Evolutionary conservation across 92 coral and sea anemone genomes (phyloP), one percentile per base, ranked within the genome.

Genomic region (Zoanthus gigantus): DNA sequence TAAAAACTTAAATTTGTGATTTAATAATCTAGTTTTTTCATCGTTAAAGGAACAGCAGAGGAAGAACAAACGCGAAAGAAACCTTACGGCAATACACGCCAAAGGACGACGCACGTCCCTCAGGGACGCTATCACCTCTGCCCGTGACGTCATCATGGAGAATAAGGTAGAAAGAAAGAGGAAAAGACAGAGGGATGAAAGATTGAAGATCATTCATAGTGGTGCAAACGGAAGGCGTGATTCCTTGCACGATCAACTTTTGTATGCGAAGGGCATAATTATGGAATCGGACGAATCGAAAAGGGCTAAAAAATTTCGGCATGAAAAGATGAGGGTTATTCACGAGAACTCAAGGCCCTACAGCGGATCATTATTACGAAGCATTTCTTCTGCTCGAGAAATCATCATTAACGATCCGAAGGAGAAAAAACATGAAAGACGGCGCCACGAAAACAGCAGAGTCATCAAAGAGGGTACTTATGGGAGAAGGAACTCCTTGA

Each of bases 371-470:
- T 60, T 60, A 13, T 31, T 6, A 0, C 53, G 61, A 9, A 44
- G 57, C 11, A 79, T 79, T 46, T 79, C 84, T 9, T 79, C 66
- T n/a, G 84, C 84, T 5, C 71, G 29, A 3, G 73, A 44, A 34
- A 69, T 79, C n/a, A 60, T 79, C 37, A 34, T 61, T 29, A 10
- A 5, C 6, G 13, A 31, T 10, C 23, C 30, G 47, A 54, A 54
- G 28, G 75, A 66, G 17, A 47, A 46, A 13, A 66, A 12, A 30
- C 60, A 18, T 3, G 63, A 45, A 17, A 77, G 31, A 54, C 3
- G 17, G 72, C 84, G 84, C 29, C 7, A 12, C 7, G 85, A 80
- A 80, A 80, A 29, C 11, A 9, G 14, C 28, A 80, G 23, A 7
- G 85, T 80, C 3, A 45, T 80, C 9, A 65, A 65, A 46, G 53